Percentiles rank a stretch among this genome's conserved stretches.
Evolutionary conservation across 2,797 vertebrate species (phyloP).

Genomic region (Threskiornis aethiopicus): DNA sequence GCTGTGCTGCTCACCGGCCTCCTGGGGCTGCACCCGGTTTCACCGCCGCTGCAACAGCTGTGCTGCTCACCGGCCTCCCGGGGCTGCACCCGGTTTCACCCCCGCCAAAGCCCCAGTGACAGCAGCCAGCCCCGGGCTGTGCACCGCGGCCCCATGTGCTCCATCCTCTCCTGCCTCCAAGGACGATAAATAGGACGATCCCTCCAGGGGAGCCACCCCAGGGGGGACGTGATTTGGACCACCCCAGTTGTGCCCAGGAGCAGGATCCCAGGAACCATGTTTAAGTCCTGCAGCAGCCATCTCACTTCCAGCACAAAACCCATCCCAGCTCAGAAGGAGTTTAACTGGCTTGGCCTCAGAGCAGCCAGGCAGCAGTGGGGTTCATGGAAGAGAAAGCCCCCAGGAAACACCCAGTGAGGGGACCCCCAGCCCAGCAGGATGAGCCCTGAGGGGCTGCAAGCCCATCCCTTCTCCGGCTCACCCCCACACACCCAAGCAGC

Average conservation of each 20-base stretch:
- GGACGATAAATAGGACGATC: rapidly evolving
- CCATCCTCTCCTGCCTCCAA: background rate
- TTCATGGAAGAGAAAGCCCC: background rate
- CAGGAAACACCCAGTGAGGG: rapidly evolving
- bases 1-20: no score
- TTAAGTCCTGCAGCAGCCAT: background rate
- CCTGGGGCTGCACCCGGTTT: no score
- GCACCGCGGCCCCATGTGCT: rapidly evolving
- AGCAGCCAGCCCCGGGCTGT: background rate
- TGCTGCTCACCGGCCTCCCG: background rate
- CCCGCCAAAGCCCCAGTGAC: background rate
- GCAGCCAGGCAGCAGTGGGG: background rate
- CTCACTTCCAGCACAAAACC: background rate
- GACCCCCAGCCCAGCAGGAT: no score
- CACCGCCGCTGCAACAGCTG: background rate
- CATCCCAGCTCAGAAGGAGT: background rate
- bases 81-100: background rate
- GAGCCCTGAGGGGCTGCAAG: background rate
- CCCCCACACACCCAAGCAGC: background rate
- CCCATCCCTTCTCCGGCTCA: background rate
- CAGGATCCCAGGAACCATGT: background rate
- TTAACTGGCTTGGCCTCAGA: background rate
- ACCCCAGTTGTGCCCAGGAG: rapidly evolving
- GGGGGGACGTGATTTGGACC: background rate
- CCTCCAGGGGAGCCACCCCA: background rate